Base-by-base conservation (phyloP, 2,113 vertebrate genomes). In the Oreochromis aureus region DNA sequence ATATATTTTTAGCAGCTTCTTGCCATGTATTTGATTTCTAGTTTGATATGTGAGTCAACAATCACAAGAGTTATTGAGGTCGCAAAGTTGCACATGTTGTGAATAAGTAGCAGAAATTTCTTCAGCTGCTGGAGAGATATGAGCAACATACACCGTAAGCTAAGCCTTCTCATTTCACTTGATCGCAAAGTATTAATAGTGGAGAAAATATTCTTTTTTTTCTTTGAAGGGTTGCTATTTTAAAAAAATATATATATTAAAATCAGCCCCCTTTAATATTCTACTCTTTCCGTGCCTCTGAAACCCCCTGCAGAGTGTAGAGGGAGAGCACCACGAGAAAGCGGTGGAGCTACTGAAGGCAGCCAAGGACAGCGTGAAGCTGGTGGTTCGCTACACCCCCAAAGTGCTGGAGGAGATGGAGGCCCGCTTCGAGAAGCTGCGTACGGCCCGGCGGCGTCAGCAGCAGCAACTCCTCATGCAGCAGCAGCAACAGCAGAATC, bases 321-420 rank as follows among this genome's bases (percentile, higher is more conserved):
- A 99, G 94, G 98, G 99, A 10, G 99, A 99, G 5, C 99, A 99
- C 89, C 99, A 99, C 0, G 99, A 99, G 96, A 99, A 98, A 91
- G 98, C 98, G 0, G 99, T 99, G 93, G 98, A 99, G 89, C 96
- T 99, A 19, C 97, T 99, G 91, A 99, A 99, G 94, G 98, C 98
- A 0, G 98, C 99, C 6, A 98, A 99, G 93, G 98, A 99, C 92
- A 99, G 97, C 0, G 98, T 99, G 87, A 99, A 99, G 95, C 96
- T 99, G 92, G 98, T 99, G 93, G 99, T 99, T 3, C 97, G 99
- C 92, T 99, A 99, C 94, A 99, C 98, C 15, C 99, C 99, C 22
- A 99, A 99, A 90, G 99, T 99, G 82, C 95, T 99, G 95, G 99
- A 99, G 93, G 99, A 99, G 95, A 99, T 99, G 99, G 99, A 99